Evolutionary conservation across 2,113 vertebrate genomes (phyloP), one percentile per base, ranked within the genome.

Genomic region (Cinclus mexicanus): DNA sequence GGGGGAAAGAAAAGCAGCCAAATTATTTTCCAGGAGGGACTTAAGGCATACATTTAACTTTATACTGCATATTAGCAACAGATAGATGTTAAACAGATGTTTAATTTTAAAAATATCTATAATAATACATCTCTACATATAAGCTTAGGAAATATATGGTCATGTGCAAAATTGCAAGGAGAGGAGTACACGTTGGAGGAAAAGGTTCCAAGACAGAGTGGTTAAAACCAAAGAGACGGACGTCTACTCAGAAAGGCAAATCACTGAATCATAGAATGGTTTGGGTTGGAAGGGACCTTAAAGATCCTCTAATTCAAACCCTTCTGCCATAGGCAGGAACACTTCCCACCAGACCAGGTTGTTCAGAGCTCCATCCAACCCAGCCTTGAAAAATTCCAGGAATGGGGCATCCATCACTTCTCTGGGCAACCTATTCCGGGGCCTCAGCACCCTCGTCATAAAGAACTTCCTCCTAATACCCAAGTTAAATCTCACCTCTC

Each of bases 11-110:
- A 80, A 61, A 3, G 15, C 50, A 71, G 76, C 14, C 83, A 90
- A 92, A 70, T 26, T 50, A 53, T 86, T 91, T 92, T 84, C 41
- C 84, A 60, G 44, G 26, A 78, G 49, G 35, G 74, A 70, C 23
- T 47, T 80, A 57, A 77, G 42, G 22, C 49, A 65, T 75, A 41
- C 20, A 79, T 17, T 83, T 53, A 76, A 49, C 16, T 85, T 94
- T 90, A 77, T 19, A 23, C 20, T 59, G 13, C 28, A 14, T 59
- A 74, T 88, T 76, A 83, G 75, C 67, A 89, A 83, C 29, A 86
- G 63, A 78, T 60, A 87, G 31, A 94, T 85, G 46, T 84, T 77
- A 80, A 95, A 87, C 89, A 90, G 87, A 94, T 95, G 87, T 69
- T 87, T 69, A 46, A 55, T 65, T 79, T 22, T 29, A 33, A 76